A percentile compares a stretch with the other conserved stretches of the same genome.
These are phyloP conservation scores for Drosophila obscura DNA, from an alignment of 1,140 invertebrate genomes.

Conservation along the genomic window DNA sequence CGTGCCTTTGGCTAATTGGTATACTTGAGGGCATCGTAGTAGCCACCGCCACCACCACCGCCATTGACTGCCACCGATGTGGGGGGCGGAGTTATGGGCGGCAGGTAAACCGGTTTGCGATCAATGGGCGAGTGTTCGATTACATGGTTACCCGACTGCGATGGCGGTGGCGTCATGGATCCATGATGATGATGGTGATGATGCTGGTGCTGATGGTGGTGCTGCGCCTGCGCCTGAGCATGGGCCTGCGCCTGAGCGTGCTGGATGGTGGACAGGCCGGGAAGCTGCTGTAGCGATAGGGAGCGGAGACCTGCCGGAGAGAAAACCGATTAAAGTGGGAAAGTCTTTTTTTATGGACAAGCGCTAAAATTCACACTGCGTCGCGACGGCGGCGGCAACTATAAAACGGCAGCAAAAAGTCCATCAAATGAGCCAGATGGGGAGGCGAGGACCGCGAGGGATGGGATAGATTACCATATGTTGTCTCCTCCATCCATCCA, in stretches of 20 bases:
- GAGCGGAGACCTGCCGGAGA: slow-evolving; percentile 69
- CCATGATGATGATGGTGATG: slow-evolving; percentile 41
- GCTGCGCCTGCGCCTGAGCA: slow-evolving; percentile 24
- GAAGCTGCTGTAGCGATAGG: slow-evolving; percentile 73
- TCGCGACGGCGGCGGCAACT: slow-evolving; percentile 49
- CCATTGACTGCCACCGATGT: slow-evolving; percentile 51
- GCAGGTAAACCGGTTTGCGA: slow-evolving; percentile 76
- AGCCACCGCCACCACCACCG: slow-evolving; percentile 33
- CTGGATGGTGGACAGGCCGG: slow-evolving; percentile 65
- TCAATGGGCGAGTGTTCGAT: slow-evolving; percentile 70
- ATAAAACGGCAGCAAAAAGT: too few relatives aligned
- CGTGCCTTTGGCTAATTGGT: slow-evolving; percentile 51
- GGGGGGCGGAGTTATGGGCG: slow-evolving; percentile 72
- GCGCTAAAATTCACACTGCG: slow-evolving; percentile 76
- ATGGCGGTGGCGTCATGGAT: slow-evolving; percentile 73
- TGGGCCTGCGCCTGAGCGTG: slow-evolving; percentile 41
- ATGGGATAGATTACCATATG: slow-evolving; percentile 53
- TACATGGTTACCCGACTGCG: slow-evolving; percentile 66
- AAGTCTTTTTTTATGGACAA: slow-evolving; percentile 54
- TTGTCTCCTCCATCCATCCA: slow-evolving; percentile 20
- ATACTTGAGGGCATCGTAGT: slow-evolving; percentile 79
- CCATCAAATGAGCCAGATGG: slow-evolving; percentile 12
- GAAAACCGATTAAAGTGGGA: slow-evolving; percentile 60
- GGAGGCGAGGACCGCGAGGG: not conserved
- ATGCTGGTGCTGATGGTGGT: slow-evolving; percentile 38